These are phyloP conservation scores for Dyspetes luteomarginatus DNA, from an alignment of 2,888 invertebrate species.

Conservation along the genomic window DNA sequence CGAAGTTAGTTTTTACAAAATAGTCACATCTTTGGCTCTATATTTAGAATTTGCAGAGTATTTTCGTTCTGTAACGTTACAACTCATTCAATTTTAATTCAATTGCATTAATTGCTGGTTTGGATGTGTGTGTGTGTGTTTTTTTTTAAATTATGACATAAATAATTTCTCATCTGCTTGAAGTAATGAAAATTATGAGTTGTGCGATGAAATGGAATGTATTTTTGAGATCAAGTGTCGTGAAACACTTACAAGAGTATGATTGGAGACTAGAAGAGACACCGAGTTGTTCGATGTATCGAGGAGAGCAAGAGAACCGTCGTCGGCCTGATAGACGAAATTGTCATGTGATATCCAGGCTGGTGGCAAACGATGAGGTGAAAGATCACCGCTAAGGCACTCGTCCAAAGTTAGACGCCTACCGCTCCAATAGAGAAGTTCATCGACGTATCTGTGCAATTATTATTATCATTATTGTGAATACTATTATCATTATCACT, in stretches of 20 bases:
- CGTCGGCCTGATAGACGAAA: slow-evolving; percentile 94
- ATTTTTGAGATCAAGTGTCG: no score
- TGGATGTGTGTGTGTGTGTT: no score
- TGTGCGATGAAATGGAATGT: no score
- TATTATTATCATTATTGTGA: not conserved
- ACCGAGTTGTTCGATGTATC: slow-evolving; percentile 92
- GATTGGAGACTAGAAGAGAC: slow-evolving; percentile 92
- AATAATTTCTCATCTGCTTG: no score
- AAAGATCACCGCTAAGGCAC: slow-evolving; percentile 91
- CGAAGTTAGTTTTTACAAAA: no score
- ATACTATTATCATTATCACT: not conserved
- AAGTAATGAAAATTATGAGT: no score
- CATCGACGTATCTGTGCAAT: slow-evolving; percentile 90
- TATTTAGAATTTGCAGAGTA: no score
- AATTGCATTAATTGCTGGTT: no score
- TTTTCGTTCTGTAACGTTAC: no score
- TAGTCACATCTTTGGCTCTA: no score
- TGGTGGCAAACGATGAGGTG: slow-evolving; percentile 89
- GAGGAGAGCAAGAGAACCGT: slow-evolving; percentile 91
- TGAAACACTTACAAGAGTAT: slow-evolving; percentile 89
- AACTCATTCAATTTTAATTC: no score
- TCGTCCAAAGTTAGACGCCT: slow-evolving; percentile 93
- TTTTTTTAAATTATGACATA: no score
- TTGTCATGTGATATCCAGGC: slow-evolving; percentile 93
- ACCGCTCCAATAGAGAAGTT: slow-evolving; percentile 94